phyloP scores from a whole-genome alignment of 2,797 vertebrate genomes.

The Coccyzus lansbergi region DNA sequence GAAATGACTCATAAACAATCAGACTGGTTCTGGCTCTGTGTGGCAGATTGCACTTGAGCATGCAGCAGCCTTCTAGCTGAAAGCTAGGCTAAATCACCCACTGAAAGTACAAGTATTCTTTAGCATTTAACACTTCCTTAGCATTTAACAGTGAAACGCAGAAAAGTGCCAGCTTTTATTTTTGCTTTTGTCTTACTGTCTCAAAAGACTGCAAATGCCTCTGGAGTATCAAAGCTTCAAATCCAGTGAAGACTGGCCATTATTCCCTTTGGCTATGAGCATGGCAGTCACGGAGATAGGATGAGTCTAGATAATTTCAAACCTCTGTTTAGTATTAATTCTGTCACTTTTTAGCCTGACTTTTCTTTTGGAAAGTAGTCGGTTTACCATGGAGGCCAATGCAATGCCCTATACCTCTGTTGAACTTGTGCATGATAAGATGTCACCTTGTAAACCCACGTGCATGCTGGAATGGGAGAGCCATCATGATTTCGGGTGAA shows the following conservation, averaged over 20 bases:
- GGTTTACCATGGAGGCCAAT: not conserved
- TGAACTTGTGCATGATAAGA: not conserved
- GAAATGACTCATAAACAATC: conserved; percentile 39
- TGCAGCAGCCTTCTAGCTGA: not conserved
- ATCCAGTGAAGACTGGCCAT: not conserved
- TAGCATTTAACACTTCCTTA: conserved; percentile 31
- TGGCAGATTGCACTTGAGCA: conserved; percentile 13
- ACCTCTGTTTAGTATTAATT: not conserved
- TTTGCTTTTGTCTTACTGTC: conserved; percentile 13
- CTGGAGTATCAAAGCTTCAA: conserved; percentile 13
- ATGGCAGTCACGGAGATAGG: not conserved
- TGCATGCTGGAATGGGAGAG: not conserved
- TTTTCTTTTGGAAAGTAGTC: not conserved
- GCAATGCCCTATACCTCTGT: not conserved
- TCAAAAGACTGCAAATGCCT: conserved; percentile 27
- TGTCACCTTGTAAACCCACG: not conserved
- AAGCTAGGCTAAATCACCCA: conserved; percentile 16
- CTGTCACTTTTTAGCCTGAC: not conserved
- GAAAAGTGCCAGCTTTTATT: not conserved
- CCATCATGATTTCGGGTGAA: not conserved
- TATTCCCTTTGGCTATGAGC: not conserved
- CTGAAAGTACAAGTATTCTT: not conserved
- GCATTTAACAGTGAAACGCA: conserved; percentile 3
- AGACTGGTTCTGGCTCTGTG: conserved; percentile 22
- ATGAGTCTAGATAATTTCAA: not conserved